Percentiles rank a stretch among this genome's conserved stretches.
These are phyloP conservation scores for Rambutsinella grinnellia DNA, from an alignment of 2,888 invertebrate genomes.

Conservation along the genomic window DNA sequence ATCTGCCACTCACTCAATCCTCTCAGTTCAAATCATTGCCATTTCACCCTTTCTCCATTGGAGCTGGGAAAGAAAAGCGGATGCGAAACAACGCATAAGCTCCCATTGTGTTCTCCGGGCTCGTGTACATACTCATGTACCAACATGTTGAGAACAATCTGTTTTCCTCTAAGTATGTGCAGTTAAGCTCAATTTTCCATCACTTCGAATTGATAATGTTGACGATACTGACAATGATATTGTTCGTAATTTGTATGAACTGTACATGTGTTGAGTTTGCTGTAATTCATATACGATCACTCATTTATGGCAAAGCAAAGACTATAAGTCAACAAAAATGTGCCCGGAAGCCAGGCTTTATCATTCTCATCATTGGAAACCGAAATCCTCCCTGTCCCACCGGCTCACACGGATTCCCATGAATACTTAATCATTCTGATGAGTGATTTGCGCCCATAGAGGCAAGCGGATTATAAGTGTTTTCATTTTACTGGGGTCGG, in stretches of 20 bases:
- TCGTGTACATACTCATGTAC: not conserved
- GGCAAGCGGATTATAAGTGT: conserved; percentile 6
- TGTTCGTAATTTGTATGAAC: not conserved
- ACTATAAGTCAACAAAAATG: not conserved
- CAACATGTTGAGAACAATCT: not conserved
- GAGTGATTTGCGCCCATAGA: conserved; percentile 43
- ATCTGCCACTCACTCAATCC: conserved; percentile 64
- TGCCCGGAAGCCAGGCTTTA: not conserved
- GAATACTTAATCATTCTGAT: conserved; percentile 2
- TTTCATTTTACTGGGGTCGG: not conserved
- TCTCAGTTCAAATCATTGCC: conserved; percentile 43
- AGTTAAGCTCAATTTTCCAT: not conserved
- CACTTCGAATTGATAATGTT: not conserved
- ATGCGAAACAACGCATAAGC: not conserved
- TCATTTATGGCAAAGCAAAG: not conserved
- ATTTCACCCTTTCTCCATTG: conserved; percentile 16
- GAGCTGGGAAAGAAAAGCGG: not conserved
- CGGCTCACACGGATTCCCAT: not conserved
- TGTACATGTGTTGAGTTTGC: not conserved
- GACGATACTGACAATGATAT: not conserved
- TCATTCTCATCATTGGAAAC: not conserved
- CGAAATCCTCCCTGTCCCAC: not conserved
- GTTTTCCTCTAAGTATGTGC: not conserved
- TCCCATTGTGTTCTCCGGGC: not conserved
- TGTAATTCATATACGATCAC: too few relatives aligned